Base-by-base conservation (phyloP, 2,888 invertebrate genomes). In the Phalangium opilio region DNA sequence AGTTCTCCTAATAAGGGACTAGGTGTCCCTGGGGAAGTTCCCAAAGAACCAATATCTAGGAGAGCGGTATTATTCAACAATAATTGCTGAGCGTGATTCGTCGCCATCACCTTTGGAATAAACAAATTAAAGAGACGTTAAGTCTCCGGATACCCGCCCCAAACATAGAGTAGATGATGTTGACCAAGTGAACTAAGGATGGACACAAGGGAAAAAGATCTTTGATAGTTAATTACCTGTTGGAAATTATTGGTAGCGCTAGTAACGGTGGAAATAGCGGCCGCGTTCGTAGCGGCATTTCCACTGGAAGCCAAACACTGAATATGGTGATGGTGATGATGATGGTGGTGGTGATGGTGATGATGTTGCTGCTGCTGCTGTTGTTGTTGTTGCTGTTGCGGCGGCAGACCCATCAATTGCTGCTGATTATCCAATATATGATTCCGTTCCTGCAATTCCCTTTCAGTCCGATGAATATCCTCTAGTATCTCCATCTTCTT, bases 401-500 rank as follows among this genome's bases (percentile, higher is more conserved):
- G 60, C 45, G 59, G 50, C n/a, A 47, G 44, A 36, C 57, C 61
- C n/a, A 64, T 55, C 34, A 62, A 50, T 32, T 61, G 53, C 54
- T 63, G 66, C n/a, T 27, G 27, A 27, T 8, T 27, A 27, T 27
- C 27, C 27, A 27, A 27, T 4, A 60, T 60, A 49, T 66, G 63
- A 14, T 64, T 63, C 43, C 59, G 57, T 39, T 71, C 73, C 57
- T 75, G 75, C 50, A 79, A 64, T 58, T 80, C 78, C 54, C 77
- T 70, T 63, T 80, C 80, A 50, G 79, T 78, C 65, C 76, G 73
- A 59, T 73, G 72, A 52, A 78, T 65, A 63, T 81, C 80, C 59
- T 79, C 79, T 32, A 79, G 70, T 58, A 81, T 79, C 61, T 77
- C 77, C 63, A 79, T 77, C 60, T 78, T 76, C 57, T 77, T 74